A percentile compares a stretch with the other conserved stretches of the same genome.
Conservation (phyloP, 2,797 vertebrate species). For the Columba guinea region DNA sequence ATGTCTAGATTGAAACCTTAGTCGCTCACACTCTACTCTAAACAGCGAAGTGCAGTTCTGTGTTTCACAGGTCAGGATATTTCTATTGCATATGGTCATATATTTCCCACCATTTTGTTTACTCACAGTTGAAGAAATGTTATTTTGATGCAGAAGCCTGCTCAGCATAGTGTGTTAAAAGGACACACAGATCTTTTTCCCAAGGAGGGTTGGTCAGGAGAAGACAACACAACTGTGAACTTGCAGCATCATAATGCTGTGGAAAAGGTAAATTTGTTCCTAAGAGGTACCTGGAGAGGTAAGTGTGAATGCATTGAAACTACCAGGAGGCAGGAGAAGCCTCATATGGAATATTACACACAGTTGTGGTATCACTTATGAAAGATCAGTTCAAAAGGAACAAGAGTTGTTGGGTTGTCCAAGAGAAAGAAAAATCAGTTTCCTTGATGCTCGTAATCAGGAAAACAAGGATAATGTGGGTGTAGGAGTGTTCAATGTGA, state of each 20-base stretch:
- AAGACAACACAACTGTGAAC: background rate
- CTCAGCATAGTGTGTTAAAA: background rate
- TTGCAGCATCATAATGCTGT: fast-evolving
- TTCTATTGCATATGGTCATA: background rate
- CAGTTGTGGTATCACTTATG: background rate
- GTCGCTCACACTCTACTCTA: background rate
- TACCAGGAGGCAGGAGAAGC: background rate
- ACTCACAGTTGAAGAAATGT: background rate
- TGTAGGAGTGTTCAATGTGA: background rate
- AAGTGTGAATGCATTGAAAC: background rate
- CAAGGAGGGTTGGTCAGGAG: background rate
- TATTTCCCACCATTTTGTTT: background rate
- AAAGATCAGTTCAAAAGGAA: background rate
- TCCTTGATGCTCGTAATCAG: background rate
- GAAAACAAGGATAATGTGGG: background rate
- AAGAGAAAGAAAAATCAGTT: background rate
- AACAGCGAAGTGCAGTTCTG: background rate
- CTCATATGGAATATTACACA: fast-evolving
- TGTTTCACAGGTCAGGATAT: background rate
- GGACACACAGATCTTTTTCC: fast-evolving
- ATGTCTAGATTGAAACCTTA: background rate
- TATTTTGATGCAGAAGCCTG: background rate
- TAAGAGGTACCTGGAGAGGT: background rate
- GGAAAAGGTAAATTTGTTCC: background rate
- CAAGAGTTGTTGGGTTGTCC: background rate